phyloP scores from a whole-genome alignment of 2,888 invertebrate species.

The Meiosimyza platycephala region DNA sequence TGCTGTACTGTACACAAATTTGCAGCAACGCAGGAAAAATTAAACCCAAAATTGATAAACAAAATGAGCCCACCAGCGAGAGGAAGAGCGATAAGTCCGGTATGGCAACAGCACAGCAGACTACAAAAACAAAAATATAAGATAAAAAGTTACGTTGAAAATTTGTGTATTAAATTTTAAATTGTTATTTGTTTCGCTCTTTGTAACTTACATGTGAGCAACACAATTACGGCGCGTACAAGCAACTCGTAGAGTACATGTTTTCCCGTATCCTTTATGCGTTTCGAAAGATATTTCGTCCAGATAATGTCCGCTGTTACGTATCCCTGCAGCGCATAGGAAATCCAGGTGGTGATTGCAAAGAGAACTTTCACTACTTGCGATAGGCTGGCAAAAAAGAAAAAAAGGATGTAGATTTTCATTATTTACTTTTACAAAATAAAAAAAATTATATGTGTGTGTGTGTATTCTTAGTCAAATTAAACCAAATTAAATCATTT shows the following conservation, averaged over 20 bases:
- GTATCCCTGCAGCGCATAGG: constrained; percentile 97
- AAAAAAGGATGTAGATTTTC: constrained; percentile 9
- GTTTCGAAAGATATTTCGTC: constrained; percentile 73
- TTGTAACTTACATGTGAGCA: constrained; percentile 72
- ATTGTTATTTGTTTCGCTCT: background rate
- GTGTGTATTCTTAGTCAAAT: background rate
- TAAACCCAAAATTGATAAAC: constrained; percentile 88
- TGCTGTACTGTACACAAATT: constrained; percentile 77
- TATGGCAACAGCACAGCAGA: constrained; percentile 83
- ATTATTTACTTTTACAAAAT: background rate
- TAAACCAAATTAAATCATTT: no score
- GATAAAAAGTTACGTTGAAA: background rate
- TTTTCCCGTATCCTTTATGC: constrained; percentile 73
- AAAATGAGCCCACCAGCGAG: constrained; percentile 91
- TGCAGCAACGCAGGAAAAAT: constrained; percentile 94
- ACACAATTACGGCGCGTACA: constrained; percentile 78
- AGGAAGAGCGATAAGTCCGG: constrained; percentile 92
- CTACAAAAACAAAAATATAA: constrained; percentile 67
- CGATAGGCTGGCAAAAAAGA: constrained; percentile 71
- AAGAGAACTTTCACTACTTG: constrained; percentile 87
- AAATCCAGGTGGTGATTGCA: constrained; percentile 89
- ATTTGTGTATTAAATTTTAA: background rate
- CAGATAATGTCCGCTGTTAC: constrained; percentile 97
- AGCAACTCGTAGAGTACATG: constrained; percentile 77
- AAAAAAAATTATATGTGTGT: background rate